Conservation (phyloP, 2,888 invertebrate genomes). For the Agriopis leucophaearia region DNA sequence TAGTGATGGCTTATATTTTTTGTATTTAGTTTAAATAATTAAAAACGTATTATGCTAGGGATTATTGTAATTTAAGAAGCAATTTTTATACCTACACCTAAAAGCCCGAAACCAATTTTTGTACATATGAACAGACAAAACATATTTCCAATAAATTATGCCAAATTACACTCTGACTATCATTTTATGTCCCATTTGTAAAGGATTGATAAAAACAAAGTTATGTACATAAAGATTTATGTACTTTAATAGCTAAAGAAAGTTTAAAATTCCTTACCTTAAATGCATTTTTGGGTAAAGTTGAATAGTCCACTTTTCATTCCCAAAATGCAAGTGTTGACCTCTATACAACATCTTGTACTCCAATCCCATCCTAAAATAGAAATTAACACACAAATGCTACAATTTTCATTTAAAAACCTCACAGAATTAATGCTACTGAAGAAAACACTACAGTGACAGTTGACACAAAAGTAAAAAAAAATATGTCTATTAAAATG, state of each 20-base stretch:
- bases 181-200: neutral
- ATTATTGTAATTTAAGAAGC: too few species aligned
- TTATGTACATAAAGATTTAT: neutral
- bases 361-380: conserved; percentile 42
- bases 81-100: neutral
- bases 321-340: conserved; percentile 16
- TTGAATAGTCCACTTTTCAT: conserved; percentile 24
- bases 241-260: neutral
- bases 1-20: too few species aligned
- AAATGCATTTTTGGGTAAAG: conserved; percentile 21
- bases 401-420: conserved; percentile 28
- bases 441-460: conserved; percentile 50
- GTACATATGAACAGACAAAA: neutral
- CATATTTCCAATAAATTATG: neutral
- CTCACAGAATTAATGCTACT: conserved; percentile 34
- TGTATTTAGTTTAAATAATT: too few species aligned
- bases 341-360: conserved; percentile 35
- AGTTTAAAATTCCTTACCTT: conserved; percentile 34
- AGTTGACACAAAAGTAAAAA: conserved; percentile 63
- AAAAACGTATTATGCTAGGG: too few species aligned
- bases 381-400: conserved; percentile 30
- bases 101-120: neutral
- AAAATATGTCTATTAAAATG: conserved; percentile 47
- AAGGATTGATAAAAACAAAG: conserved; percentile 12
- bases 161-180: neutral